Conservation (phyloP, 2,888 invertebrate genomes). For the Stenotaenia linearis region DNA sequence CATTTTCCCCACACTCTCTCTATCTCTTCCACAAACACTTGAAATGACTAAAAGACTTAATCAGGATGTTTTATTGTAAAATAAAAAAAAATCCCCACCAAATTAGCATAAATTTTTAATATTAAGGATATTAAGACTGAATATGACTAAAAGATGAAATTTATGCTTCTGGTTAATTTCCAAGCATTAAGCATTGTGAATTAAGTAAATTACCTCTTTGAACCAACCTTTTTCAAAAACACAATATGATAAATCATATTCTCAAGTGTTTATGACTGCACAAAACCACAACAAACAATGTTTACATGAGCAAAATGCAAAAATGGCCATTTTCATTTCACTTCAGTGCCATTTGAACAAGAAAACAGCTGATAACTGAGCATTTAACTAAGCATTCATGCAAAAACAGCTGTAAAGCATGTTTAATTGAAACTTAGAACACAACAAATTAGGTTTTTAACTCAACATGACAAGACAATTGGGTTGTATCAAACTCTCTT, state of each 20-base stretch:
- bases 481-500: neutral
- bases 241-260: no score
- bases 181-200: neutral
- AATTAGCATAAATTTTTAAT: neutral
- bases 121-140: neutral
- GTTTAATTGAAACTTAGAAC: neutral
- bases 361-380: neutral
- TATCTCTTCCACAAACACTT: neutral
- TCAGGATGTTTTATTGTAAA: neutral
- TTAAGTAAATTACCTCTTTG: neutral
- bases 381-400: neutral
- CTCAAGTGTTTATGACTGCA: no score
- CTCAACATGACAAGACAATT: slow-evolving; percentile 4
- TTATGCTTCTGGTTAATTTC: neutral
- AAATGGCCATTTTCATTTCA: no score
- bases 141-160: neutral
- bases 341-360: no score
- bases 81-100: neutral
- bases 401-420: neutral
- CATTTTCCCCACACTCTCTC: no score
- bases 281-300: no score
- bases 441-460: slow-evolving; percentile 4
- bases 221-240: neutral
- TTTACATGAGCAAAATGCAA: no score
- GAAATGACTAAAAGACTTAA: neutral